Conservation (phyloP, 2,888 invertebrate species). For the Minunthozetes semirufus region DNA sequence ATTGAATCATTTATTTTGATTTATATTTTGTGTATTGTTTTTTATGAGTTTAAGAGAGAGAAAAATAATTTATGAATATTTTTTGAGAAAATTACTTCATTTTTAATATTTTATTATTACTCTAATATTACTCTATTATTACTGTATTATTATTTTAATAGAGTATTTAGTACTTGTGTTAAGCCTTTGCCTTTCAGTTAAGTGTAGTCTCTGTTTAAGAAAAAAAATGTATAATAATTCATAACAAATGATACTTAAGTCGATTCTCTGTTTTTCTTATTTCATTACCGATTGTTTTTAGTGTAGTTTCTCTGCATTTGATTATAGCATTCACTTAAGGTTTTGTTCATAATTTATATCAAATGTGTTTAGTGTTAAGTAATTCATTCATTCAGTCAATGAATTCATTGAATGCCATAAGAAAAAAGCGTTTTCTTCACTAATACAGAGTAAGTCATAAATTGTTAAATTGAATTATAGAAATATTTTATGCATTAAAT, state of each 20-base stretch:
- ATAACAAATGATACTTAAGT: neutral
- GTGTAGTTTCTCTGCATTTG: neutral
- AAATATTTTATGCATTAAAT: slow-evolving; percentile 28
- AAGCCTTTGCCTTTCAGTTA: neutral
- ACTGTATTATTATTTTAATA: neutral
- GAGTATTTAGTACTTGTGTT: neutral
- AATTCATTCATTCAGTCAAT: neutral
- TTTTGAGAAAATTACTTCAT: neutral
- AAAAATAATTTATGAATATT: slow-evolving; percentile 2
- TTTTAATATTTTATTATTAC: neutral
- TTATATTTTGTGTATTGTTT: neutral
- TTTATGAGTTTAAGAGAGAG: neutral
- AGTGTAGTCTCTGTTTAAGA: neutral
- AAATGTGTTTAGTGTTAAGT: slow-evolving; percentile 13
- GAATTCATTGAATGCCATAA: neutral
- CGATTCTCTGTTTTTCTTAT: neutral
- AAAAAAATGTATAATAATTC: neutral
- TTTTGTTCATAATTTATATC: slow-evolving; percentile 9
- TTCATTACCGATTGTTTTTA: neutral
- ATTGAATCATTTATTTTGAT: neutral
- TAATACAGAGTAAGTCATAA: neutral
- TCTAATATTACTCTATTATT: neutral
- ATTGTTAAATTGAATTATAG: slow-evolving; percentile 21
- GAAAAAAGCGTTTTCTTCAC: neutral
- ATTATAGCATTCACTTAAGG: slow-evolving; percentile 1